Conservation (phyloP, 1,140 invertebrate species). For the Homalodisca vitripennis region DNA sequence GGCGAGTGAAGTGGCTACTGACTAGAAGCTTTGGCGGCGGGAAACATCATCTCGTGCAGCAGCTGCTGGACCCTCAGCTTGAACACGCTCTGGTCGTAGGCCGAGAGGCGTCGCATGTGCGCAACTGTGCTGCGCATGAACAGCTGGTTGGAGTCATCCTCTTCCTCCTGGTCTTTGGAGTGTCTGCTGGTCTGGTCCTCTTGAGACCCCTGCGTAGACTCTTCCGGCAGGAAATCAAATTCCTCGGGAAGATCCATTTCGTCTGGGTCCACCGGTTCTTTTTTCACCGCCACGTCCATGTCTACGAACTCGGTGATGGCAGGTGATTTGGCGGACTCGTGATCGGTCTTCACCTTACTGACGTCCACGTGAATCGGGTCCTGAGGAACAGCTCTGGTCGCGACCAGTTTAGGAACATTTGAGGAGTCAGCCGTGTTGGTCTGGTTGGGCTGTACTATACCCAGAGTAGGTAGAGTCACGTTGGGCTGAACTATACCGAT, state of each 20-base stretch:
- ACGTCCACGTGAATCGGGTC: neutral
- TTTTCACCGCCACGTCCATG: conserved; percentile 1
- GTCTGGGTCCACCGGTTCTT: neutral
- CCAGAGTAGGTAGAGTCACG: neutral
- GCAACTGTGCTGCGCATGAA: neutral
- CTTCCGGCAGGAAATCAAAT: neutral
- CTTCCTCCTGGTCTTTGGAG: neutral
- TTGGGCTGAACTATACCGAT: neutral
- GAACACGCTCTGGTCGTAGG: conserved; percentile 15
- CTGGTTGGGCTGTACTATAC: conserved; percentile 4
- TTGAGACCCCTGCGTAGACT: neutral
- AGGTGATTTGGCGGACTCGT: neutral
- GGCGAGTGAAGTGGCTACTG: too few relatives aligned
- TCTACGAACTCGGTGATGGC: neutral
- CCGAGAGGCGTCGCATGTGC: neutral
- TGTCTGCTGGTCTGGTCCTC: neutral
- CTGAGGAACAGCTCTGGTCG: neutral
- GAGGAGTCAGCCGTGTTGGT: too few relatives aligned
- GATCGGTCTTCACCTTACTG: conserved; percentile 8
- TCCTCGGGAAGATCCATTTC: neutral
- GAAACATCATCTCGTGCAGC: conserved; percentile 18
- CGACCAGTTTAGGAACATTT: neutral
- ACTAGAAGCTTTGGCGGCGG: neutral
- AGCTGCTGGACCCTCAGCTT: conserved; percentile 15
- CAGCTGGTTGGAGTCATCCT: conserved; percentile 1